Evolutionary conservation across 1,140 invertebrate genomes (phyloP).

Genomic region (Lepidostoma basale): DNA sequence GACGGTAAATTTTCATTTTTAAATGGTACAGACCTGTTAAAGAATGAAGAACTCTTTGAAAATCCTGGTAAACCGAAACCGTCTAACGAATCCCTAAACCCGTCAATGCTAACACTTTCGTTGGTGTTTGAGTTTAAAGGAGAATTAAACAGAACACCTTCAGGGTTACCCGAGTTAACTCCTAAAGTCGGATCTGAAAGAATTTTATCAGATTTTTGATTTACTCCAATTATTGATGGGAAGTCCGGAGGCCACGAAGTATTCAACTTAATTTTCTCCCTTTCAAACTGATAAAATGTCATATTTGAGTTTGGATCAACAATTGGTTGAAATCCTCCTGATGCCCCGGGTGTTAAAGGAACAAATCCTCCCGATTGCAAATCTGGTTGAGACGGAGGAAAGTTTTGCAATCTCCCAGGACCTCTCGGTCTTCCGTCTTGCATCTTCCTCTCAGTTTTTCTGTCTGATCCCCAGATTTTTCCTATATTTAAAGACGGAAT

Average conservation of each 20-base stretch:
- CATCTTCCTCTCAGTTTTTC: constrained; percentile 58
- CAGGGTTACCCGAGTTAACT: constrained; percentile 21
- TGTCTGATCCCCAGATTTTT: constrained; percentile 64
- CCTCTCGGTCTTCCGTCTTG: constrained; percentile 52
- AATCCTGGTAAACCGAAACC: background rate
- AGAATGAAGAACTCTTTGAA: background rate
- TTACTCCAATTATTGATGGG: constrained; percentile 29
- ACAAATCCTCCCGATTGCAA: constrained; percentile 76
- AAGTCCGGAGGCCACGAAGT: constrained; percentile 42
- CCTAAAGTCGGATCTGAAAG: constrained; percentile 23
- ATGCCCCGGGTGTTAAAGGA: constrained; percentile 69
- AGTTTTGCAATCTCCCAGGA: constrained; percentile 56
- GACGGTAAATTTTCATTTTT: background rate
- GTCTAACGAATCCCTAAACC: constrained; percentile 2
- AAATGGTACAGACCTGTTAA: background rate
- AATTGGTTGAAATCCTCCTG: constrained; percentile 75
- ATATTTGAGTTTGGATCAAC: constrained; percentile 58
- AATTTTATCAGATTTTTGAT: constrained; percentile 24
- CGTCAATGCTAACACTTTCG: constrained; percentile 30
- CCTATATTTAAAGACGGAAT: constrained; percentile 74
- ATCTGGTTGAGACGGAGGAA: constrained; percentile 63
- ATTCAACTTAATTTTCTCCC: constrained; percentile 33
- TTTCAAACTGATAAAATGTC: constrained; percentile 42
- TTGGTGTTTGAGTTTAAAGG: constrained; percentile 31
- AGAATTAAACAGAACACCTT: constrained; percentile 42